Evolutionary conservation across 1,140 invertebrate genomes (phyloP), one percentile per base, ranked within the genome.

Genomic region (Panagrolaimus sp.): DNA sequence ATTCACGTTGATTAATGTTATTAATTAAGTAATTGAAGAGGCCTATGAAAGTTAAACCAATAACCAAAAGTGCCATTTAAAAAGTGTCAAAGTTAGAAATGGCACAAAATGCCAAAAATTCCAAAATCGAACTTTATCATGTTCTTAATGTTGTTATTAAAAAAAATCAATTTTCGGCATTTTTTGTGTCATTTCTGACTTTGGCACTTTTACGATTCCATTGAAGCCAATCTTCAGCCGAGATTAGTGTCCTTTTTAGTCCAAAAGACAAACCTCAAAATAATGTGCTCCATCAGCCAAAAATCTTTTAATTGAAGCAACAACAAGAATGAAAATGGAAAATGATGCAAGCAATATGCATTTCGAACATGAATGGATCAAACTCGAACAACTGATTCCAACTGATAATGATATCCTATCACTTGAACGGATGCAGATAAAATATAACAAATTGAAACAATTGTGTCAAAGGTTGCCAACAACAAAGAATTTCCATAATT

Each of bases 401-500:
- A 58, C 9, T 63, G 43, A 28, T 68, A 32, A 17, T 55, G 75
- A 21, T 72, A 78, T 45, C 69, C 67, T 17, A 77, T 63, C 24
- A 77, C 77, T 28, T 80, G 71, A 10, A 72, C 43, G 17, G 78
- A 79, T 26, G 70, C 52, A 5, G 76, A 81, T 10, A 77, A 48
- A 17, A 77, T 67, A 52, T 77, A 77, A 55, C 78, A 64, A 8
- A 70, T 17, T 8, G 76, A 77, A 15, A 77, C 77, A 32, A 78
- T 24, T n/a, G 68, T 62, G 62, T 78, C 77, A 44, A 78, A 78
- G 38, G 69, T 65, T 26, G 77, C 72, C 46, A 78, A 58, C 28
- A 78, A 58, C 14, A 78, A 80, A 9, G 77, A 80, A 67, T 78
- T 78, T 38, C 76, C 80, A 63, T 78, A 78, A 65, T 78, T 78